These are phyloP conservation scores for Amblyteles armatorius DNA, from an alignment of 2,888 invertebrate species.

Conservation along the genomic window DNA sequence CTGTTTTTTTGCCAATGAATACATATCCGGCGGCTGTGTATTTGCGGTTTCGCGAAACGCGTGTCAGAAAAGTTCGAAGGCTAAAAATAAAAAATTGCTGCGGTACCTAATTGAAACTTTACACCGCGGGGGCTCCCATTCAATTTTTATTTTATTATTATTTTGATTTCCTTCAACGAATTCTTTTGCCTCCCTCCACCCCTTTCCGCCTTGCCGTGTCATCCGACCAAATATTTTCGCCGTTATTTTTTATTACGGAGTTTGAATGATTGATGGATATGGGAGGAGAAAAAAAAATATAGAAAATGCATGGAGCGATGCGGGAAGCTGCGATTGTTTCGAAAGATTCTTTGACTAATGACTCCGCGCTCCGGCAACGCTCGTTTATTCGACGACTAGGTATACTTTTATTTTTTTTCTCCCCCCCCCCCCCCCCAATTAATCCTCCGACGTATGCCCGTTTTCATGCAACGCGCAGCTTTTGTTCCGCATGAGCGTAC, in stretches of 20 bases:
- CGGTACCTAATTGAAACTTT: neutral
- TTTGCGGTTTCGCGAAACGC: neutral
- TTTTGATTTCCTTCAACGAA: neutral
- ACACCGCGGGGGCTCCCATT: neutral
- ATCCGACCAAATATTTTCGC: neutral
- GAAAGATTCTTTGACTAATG: conserved; percentile 50
- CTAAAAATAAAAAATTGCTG: neutral
- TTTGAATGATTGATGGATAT: conserved; percentile 28
- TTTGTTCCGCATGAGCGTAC: conserved; percentile 41
- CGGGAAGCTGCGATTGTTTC: conserved; percentile 26
- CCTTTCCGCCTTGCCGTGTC: neutral
- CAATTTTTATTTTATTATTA: neutral
- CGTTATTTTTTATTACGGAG: conserved; percentile 6
- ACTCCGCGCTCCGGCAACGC: conserved; percentile 12
- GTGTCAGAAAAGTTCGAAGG: neutral
- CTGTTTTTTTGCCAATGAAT: neutral
- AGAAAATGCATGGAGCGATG: neutral
- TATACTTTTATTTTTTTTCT: conserved; percentile 30
- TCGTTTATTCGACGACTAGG: conserved; percentile 28
- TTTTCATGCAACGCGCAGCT: conserved; percentile 19
- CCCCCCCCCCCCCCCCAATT: neutral
- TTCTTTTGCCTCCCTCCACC: neutral
- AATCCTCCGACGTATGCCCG: conserved; percentile 28
- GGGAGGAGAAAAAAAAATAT: neutral
- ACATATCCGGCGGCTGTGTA: neutral